Conservation (phyloP, 1,140 invertebrate genomes). For the Platorchestia sp. region DNA sequence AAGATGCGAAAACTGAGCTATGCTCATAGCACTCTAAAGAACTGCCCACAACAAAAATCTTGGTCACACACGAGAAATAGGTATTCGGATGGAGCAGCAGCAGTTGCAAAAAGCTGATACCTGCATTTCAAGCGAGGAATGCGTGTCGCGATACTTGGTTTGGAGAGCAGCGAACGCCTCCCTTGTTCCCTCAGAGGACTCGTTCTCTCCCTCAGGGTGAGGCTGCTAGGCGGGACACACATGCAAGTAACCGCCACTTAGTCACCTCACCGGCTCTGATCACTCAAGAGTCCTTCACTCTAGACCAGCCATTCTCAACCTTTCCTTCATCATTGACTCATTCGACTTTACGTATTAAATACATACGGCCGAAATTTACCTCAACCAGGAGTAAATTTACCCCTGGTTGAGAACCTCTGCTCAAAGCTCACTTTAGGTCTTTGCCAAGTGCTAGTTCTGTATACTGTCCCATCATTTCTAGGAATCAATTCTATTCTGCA, state of each 20-base stretch:
- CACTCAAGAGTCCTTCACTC: neutral
- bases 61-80: constrained; percentile 69
- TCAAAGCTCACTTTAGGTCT: too few species aligned
- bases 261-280: neutral
- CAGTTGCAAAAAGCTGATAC: constrained; percentile 46
- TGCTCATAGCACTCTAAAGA: neutral
- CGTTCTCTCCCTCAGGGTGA: neutral
- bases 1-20: neutral
- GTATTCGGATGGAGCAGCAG: constrained; percentile 41
- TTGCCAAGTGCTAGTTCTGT: too few species aligned
- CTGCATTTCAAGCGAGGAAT: constrained; percentile 58
- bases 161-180: neutral
- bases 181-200: neutral
- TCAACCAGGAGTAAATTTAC: too few species aligned
- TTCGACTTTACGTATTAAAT: too few species aligned
- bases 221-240: constrained; percentile 15
- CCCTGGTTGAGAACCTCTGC: too few species aligned
- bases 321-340: too few species aligned
- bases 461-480: too few species aligned
- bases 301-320: too few species aligned
- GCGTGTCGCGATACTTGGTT: constrained; percentile 56
- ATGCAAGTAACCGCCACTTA: constrained; percentile 8
- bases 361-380: too few species aligned
- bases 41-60: neutral
- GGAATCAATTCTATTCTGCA: too few species aligned